Evolutionary conservation across 2,888 invertebrate genomes (phyloP).

Genomic region (Esperia sulphurella): DNA sequence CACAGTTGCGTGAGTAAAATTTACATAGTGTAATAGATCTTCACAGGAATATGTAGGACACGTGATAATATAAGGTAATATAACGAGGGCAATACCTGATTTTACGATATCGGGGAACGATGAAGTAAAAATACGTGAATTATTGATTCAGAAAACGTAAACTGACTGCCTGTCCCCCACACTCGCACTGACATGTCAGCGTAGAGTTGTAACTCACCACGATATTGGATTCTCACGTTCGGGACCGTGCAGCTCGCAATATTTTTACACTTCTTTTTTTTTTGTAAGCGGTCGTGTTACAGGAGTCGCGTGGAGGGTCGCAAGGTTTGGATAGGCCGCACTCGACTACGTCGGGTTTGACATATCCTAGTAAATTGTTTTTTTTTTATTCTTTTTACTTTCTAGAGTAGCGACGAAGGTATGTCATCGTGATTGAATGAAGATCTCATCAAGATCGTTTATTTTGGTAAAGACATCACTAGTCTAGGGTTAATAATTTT

Average conservation of each 20-base stretch:
- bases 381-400: too few relatives aligned
- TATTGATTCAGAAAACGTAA: conserved; percentile 7
- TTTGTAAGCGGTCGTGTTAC: conserved; percentile 21
- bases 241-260: conserved; percentile 13
- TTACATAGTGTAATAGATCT: too few relatives aligned
- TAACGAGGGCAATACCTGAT: too few relatives aligned
- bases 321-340: conserved; percentile 2
- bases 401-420: too few relatives aligned
- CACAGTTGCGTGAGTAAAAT: too few relatives aligned
- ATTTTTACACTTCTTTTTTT: conserved; percentile 16
- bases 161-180: conserved; percentile 8
- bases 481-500: too few relatives aligned
- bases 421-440: too few relatives aligned
- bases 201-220: conserved; percentile 23
- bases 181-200: conserved; percentile 10
- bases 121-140: conserved; percentile 8
- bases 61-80: too few relatives aligned
- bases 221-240: conserved; percentile 27
- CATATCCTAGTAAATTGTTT: too few relatives aligned
- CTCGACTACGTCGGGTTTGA: neutral
- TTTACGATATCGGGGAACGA: conserved; percentile 6
- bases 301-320: conserved; percentile 5
- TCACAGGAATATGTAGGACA: too few relatives aligned
- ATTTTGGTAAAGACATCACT: too few relatives aligned
- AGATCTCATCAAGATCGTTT: too few relatives aligned